These are phyloP conservation scores for Dendroctonus valens DNA, from an alignment of 1,140 invertebrate genomes.

Conservation along the genomic window DNA sequence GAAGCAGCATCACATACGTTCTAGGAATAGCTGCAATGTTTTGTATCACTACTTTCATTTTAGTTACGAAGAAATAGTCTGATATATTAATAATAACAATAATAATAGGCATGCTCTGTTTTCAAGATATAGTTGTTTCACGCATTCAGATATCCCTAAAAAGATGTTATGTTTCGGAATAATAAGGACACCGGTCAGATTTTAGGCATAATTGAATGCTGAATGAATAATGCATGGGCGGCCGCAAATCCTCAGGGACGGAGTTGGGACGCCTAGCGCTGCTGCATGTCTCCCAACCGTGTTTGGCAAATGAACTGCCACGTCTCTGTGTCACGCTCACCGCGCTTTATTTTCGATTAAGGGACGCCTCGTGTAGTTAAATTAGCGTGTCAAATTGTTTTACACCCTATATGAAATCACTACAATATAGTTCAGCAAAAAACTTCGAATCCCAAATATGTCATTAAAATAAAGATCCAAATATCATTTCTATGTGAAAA, in stretches of 20 bases:
- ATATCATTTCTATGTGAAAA: too few relatives aligned
- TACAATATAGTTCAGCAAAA: too few relatives aligned
- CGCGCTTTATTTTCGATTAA: constrained; percentile 35
- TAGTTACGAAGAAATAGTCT: too few relatives aligned
- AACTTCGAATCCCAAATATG: too few relatives aligned
- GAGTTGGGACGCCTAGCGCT: constrained; percentile 35
- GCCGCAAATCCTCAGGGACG: constrained; percentile 39
- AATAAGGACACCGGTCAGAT: constrained; percentile 32
- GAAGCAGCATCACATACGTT: too few relatives aligned
- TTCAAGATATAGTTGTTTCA: too few relatives aligned
- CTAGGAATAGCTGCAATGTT: too few relatives aligned
- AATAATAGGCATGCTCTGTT: too few relatives aligned
- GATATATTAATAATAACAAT: too few relatives aligned
- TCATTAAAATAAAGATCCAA: too few relatives aligned
- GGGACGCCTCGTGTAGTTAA: constrained; percentile 28
- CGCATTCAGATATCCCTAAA: too few relatives aligned
- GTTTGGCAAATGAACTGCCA: constrained; percentile 37
- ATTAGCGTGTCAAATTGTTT: constrained; percentile 33
- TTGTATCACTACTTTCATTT: too few relatives aligned
- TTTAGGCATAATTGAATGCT: constrained; percentile 46
- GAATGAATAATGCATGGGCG: constrained; percentile 45
- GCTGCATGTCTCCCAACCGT: constrained; percentile 28
- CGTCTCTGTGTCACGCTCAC: constrained; percentile 28
- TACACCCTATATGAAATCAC: constrained; percentile 1
- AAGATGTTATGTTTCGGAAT: constrained; percentile 19